Evolutionary conservation across 2,888 invertebrate genomes (phyloP).

Genomic region (Microctonus brassicae): DNA sequence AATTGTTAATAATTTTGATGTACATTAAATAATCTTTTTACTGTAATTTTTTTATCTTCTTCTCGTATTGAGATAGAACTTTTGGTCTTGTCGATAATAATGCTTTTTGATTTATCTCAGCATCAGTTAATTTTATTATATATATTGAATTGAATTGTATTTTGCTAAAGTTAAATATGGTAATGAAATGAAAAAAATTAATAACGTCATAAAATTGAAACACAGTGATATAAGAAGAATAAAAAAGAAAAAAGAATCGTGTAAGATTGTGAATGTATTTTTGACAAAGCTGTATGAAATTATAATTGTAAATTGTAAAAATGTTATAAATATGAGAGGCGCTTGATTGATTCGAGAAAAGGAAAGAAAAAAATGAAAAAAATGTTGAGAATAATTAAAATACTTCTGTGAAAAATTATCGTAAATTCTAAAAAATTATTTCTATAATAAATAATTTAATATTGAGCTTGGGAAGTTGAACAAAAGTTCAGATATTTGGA

Average conservation of each 20-base stretch:
- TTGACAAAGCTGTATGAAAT: slow-evolving; percentile 63
- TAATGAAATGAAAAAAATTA: slow-evolving; percentile 24
- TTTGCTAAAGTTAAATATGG: slow-evolving; percentile 23
- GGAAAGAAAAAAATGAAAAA: slow-evolving; percentile 3
- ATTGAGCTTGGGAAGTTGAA: slow-evolving; percentile 37
- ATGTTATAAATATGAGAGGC: slow-evolving; percentile 46
- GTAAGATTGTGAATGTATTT: slow-evolving; percentile 63
- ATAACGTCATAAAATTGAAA: slow-evolving; percentile 34
- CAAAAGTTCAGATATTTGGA: slow-evolving; percentile 61
- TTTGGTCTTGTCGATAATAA: too few relatives aligned
- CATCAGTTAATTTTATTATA: slow-evolving; percentile 45
- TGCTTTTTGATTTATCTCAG: neutral
- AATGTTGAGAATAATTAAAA: neutral
- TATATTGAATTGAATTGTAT: slow-evolving; percentile 32
- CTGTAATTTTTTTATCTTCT: neutral
- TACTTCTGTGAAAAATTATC: slow-evolving; percentile 6
- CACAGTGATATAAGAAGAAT: slow-evolving; percentile 54
- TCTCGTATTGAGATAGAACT: too few relatives aligned
- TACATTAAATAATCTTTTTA: neutral
- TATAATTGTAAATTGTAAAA: slow-evolving; percentile 68
- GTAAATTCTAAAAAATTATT: neutral
- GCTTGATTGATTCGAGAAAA: slow-evolving; percentile 5
- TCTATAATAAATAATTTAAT: slow-evolving; percentile 34
- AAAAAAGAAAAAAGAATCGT: slow-evolving; percentile 31
- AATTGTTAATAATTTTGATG: neutral